A percentile compares a stretch with the other conserved stretches of the same genome.
These are phyloP conservation scores for Flexamia atlantica DNA, from an alignment of 2,888 invertebrate genomes.

Conservation along the genomic window DNA sequence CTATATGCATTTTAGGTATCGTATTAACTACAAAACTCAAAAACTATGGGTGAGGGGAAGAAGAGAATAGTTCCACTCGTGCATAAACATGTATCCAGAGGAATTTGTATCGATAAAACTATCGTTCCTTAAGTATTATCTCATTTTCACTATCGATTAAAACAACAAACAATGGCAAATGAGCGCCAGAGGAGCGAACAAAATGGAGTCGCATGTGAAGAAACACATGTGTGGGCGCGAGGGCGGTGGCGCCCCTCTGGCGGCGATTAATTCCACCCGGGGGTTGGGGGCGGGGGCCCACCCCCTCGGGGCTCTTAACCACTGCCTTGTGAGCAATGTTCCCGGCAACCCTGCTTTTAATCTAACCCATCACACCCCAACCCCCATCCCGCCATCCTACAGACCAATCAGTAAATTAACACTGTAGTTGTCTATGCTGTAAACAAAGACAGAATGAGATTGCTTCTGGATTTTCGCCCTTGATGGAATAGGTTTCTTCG, in stretches of 20 bases:
- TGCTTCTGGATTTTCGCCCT: constrained; percentile 32
- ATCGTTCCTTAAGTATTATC: too few species aligned
- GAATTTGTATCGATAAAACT: too few species aligned
- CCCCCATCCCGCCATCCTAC: background rate
- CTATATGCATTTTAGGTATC: too few species aligned
- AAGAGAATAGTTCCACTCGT: too few species aligned
- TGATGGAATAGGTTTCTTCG: background rate
- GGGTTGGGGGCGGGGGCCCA: background rate
- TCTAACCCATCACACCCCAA: constrained; percentile 25
- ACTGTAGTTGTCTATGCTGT: constrained; percentile 43
- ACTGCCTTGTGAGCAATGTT: constrained; percentile 48
- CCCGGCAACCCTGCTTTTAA: constrained; percentile 44
- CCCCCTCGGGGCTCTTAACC: constrained; percentile 21
- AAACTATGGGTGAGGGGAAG: too few species aligned
- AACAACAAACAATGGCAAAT: constrained; percentile 14
- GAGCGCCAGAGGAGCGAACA: constrained; percentile 8
- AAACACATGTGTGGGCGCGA: constrained; percentile 3
- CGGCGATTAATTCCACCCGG: constrained; percentile 16
- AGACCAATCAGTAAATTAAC: constrained; percentile 54
- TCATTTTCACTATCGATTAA: background rate
- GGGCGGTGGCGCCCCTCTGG: background rate
- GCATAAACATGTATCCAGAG: too few species aligned
- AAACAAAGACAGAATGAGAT: constrained; percentile 31
- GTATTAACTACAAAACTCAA: too few species aligned
- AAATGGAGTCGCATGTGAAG: constrained; percentile 51